Conservation (phyloP, 2,113 vertebrate species). For the Redunca redunca region DNA sequence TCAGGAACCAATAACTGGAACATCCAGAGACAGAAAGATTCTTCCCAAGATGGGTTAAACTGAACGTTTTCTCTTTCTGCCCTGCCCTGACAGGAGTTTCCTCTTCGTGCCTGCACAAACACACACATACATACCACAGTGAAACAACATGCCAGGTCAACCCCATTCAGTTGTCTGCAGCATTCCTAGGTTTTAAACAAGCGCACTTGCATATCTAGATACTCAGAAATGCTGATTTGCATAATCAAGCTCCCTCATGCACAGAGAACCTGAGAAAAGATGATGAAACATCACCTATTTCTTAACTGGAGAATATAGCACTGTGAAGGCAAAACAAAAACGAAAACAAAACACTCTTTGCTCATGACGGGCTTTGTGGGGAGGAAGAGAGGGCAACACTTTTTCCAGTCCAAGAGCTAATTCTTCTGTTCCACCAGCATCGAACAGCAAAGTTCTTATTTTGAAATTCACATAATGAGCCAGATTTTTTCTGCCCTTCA, state of each 20-base stretch:
- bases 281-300: not conserved
- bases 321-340: not conserved
- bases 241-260: constrained; percentile 44
- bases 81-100: not conserved
- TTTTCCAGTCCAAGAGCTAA: not conserved
- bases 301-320: not conserved
- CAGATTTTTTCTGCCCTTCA: not conserved
- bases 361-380: not conserved
- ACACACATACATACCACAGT: too few species aligned
- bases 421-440: not conserved
- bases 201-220: not conserved
- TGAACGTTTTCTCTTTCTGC: not conserved
- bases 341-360: not conserved
- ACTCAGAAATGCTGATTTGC: constrained; percentile 45
- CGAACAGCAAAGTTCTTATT: not conserved
- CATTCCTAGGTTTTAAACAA: constrained; percentile 23
- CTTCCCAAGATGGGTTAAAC: not conserved
- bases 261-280: not conserved
- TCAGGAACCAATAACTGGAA: not conserved
- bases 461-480: not conserved
- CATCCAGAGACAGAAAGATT: not conserved
- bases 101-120: not conserved
- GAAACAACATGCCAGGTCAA: not conserved
- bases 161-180: not conserved
- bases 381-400: not conserved